A percentile compares a stretch with the other conserved stretches of the same genome.
phyloP scores from a whole-genome alignment of 2,888 invertebrate genomes.

The Eupithecia insigniata region DNA sequence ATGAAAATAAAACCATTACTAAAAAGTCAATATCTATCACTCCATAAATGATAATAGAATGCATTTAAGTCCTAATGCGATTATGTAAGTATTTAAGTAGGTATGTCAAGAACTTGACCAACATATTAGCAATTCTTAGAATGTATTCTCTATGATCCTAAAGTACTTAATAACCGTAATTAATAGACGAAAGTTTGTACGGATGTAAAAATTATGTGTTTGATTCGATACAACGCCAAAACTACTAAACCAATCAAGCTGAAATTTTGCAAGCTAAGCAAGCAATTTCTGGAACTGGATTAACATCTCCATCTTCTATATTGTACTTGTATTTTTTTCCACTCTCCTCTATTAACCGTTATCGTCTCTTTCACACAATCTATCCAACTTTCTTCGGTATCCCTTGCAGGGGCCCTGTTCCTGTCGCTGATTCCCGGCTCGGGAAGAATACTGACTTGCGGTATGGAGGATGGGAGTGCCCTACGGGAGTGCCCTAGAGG shows the following conservation, averaged over 20 bases:
- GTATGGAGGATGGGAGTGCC: too few relatives aligned
- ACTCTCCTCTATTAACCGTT: too few relatives aligned
- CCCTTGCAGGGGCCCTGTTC: too few relatives aligned
- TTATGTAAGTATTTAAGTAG: slow-evolving; percentile 48
- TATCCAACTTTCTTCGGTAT: too few relatives aligned
- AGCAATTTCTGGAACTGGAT: not conserved
- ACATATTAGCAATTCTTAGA: slow-evolving; percentile 50
- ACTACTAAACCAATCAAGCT: not conserved
- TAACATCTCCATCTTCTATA: too few relatives aligned
- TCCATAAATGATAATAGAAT: slow-evolving; percentile 16
- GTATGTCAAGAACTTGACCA: slow-evolving; percentile 67
- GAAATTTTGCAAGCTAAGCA: not conserved
- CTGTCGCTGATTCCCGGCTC: too few relatives aligned
- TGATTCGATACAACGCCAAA: not conserved
- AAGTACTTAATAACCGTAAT: not conserved
- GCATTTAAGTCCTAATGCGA: slow-evolving; percentile 20
- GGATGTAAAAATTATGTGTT: not conserved
- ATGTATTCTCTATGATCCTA: not conserved
- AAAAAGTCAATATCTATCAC: slow-evolving; percentile 22
- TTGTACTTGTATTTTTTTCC: too few relatives aligned
- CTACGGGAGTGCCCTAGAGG: too few relatives aligned
- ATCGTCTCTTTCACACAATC: too few relatives aligned
- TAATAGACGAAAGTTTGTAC: not conserved
- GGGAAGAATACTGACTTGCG: too few relatives aligned
- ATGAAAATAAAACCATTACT: not conserved